A percentile compares a stretch with the other conserved stretches of the same genome.
Evolutionary conservation across 2,797 vertebrate genomes (phyloP).

Genomic region (Carapus acus): DNA sequence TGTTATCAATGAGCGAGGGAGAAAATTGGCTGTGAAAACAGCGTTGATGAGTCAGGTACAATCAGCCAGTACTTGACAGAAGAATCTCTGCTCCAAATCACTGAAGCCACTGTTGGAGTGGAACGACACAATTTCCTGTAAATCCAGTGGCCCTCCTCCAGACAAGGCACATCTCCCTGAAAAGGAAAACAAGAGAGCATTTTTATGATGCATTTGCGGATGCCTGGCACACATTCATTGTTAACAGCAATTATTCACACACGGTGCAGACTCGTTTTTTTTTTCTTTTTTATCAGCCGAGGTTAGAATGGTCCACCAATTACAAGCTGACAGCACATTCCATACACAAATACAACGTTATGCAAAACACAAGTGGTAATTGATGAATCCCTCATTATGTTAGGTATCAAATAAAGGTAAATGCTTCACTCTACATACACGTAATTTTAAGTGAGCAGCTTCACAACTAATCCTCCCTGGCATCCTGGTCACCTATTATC

Average conservation of each 20-base stretch:
- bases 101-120: constrained; percentile 46
- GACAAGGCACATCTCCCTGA: constrained; percentile 58
- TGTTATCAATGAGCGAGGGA: constrained; percentile 60
- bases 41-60: constrained; percentile 41
- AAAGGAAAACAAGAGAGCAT: constrained; percentile 45
- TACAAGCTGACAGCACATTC: not conserved
- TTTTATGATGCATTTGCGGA: constrained; percentile 4
- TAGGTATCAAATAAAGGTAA: too few species aligned
- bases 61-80: constrained; percentile 48
- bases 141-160: constrained; percentile 63
- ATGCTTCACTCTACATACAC: too few species aligned
- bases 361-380: too few species aligned
- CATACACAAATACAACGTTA: not conserved
- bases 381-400: too few species aligned
- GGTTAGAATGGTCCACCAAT: not conserved
- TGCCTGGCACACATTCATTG: not conserved
- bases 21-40: constrained; percentile 49
- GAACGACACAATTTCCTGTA: constrained; percentile 48
- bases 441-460: not conserved
- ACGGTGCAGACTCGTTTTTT: not conserved
- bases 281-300: not conserved
- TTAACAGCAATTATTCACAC: constrained; percentile 8
- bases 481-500: not conserved
- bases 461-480: constrained; percentile 1
- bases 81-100: constrained; percentile 42